Conservation (phyloP, 2,888 invertebrate species). For the Paralinhomoeus sp. region DNA sequence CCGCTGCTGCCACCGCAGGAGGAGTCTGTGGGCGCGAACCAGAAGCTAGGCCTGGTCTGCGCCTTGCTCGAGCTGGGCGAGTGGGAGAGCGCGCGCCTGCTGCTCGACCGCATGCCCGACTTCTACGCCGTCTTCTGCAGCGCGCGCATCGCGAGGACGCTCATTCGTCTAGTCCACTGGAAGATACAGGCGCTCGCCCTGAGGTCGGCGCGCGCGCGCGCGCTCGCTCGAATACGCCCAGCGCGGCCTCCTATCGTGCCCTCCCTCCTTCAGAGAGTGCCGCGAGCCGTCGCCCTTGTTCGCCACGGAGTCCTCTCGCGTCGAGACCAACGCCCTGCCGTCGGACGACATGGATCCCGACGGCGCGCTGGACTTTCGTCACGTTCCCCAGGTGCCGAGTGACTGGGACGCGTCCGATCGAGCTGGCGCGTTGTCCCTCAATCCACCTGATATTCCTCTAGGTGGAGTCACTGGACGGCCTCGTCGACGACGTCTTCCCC, state of each 20-base stretch:
- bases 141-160: slow-evolving; percentile 49
- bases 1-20: slow-evolving; percentile 9
- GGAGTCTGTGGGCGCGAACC: slow-evolving; percentile 38
- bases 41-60: slow-evolving; percentile 75
- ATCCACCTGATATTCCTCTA: not conserved
- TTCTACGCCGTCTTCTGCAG: slow-evolving; percentile 15
- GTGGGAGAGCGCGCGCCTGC: slow-evolving; percentile 58
- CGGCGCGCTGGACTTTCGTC: no score
- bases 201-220: slow-evolving; percentile 40
- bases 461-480: slow-evolving; percentile 36
- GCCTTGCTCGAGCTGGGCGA: slow-evolving; percentile 65
- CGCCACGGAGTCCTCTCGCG: no score
- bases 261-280: no score
- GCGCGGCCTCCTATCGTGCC: no score
- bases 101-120: slow-evolving; percentile 59
- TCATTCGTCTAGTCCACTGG: slow-evolving; percentile 55
- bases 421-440: no score
- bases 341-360: no score
- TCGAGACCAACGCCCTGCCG: no score
- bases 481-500: slow-evolving; percentile 53
- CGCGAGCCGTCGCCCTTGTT: no score
- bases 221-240: no score
- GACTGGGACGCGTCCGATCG: no score
- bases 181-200: slow-evolving; percentile 66
- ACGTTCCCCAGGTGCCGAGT: no score